These are phyloP conservation scores for Sarcophaga variegata DNA, from an alignment of 2,888 invertebrate genomes.

Conservation along the genomic window DNA sequence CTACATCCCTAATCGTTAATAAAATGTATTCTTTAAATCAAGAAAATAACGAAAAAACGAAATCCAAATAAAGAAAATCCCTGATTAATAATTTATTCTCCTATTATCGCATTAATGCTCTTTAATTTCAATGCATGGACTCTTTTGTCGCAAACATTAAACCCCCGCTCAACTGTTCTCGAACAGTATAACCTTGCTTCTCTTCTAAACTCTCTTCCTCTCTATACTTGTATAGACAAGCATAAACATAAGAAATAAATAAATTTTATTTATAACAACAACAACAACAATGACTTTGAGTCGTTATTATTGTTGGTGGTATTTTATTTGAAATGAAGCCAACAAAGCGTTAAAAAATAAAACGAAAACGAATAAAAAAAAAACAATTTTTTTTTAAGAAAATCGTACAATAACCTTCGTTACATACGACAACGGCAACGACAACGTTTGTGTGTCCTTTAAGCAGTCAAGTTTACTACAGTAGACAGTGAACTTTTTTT, in stretches of 20 bases:
- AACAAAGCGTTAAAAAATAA: conserved; percentile 66
- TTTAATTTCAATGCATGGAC: too few relatives aligned
- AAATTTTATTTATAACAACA: conserved; percentile 47
- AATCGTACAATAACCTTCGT: conserved; percentile 69
- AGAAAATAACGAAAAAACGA: too few relatives aligned
- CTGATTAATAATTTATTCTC: too few relatives aligned
- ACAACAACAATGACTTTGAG: conserved; percentile 54
- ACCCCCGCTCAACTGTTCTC: too few relatives aligned
- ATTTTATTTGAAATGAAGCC: conserved; percentile 63
- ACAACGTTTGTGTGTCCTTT: conserved; percentile 56
- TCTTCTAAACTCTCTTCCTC: background rate
- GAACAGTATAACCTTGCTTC: too few relatives aligned
- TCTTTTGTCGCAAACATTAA: too few relatives aligned
- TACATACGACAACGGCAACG: conserved; percentile 29
- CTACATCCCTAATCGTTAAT: too few relatives aligned
- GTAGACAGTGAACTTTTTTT: conserved; percentile 24
- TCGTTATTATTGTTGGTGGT: conserved; percentile 1
- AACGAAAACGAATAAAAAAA: conserved; percentile 38
- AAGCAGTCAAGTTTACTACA: conserved; percentile 24
- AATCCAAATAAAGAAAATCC: too few relatives aligned
- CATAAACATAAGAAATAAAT: conserved; percentile 23
- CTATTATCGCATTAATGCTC: too few relatives aligned
- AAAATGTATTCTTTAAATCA: too few relatives aligned
- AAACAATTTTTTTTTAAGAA: conserved; percentile 33
- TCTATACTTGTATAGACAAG: background rate